Evolutionary conservation across 1,140 invertebrate genomes (phyloP), one percentile per base, ranked within the genome.

Genomic region (Pteromalus puparum): DNA sequence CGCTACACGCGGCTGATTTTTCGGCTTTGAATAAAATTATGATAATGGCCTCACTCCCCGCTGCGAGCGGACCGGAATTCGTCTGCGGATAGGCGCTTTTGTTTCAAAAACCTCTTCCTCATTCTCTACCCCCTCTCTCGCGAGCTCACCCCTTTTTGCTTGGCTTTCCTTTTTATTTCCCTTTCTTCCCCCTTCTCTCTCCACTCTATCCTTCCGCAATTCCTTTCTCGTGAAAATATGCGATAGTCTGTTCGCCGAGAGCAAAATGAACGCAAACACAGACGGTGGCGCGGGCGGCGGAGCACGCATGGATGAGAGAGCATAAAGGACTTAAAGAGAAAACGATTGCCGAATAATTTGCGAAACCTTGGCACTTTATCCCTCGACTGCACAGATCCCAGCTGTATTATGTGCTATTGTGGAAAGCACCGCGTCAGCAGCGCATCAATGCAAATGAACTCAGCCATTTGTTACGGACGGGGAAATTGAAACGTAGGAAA

Each of bases 1-100:
- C 82, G 88, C 86, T 88, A 89, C 88, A 90, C 88, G 88, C 87
- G 88, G 89, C 88, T 91, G 90, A 90, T 91, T 91, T 90, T 91
- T 89, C 89, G 82, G 84, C 87, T 86, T 87, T 91, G 90, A 91
- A 91, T 91, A 90, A 91, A 90, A 91, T 91, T 91, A 91, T 90
- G 90, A 91, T 90, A 91, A 91, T 91, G 88, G 90, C 78, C 82
- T 75, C 85, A 68, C 72, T 48, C 76, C 76, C 67, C 81, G 76
- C 78, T 74, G 79, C 24, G 21, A n/a, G 68, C 46, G n/a, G 24
- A 34, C n/a, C 73, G 79, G 77, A 81, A 85, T 85, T 76, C 81
- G 67, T 86, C 85, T 68, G 68, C n/a, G 76, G 53, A 85, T 86
- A 82, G 78, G 81, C 80, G 83, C 83, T 88, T 90, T 90, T 90